phyloP scores from a whole-genome alignment of 2,113 vertebrate species.

The Chaetodon auriga region DNA sequence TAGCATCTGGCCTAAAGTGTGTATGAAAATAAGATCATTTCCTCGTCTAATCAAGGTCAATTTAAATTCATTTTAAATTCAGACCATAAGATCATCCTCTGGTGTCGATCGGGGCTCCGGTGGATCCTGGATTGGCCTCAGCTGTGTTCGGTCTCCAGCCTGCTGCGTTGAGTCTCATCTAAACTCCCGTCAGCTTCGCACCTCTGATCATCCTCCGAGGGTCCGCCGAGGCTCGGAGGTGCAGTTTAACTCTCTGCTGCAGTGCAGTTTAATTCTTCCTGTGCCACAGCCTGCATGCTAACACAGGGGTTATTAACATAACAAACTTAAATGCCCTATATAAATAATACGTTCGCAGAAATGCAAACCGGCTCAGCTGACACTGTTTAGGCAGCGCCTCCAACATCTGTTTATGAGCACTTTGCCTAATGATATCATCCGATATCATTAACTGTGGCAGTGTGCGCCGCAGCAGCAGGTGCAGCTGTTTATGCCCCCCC shows the following conservation, averaged over 20 bases:
- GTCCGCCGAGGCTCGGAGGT: slow-evolving; percentile 39
- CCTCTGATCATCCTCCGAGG: slow-evolving; percentile 51
- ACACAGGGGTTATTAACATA: slow-evolving; percentile 99
- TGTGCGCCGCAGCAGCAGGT: slow-evolving; percentile 95
- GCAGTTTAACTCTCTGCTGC: slow-evolving; percentile 51
- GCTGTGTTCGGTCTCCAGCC: not conserved
- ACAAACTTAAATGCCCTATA: slow-evolving; percentile 99
- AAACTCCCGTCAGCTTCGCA: slow-evolving; percentile 58
- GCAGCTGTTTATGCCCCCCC: slow-evolving; percentile 94
- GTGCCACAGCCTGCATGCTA: slow-evolving; percentile 96
- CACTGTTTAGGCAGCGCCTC: slow-evolving; percentile 98
- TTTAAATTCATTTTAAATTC: not conserved
- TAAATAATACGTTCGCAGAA: slow-evolving; percentile 99
- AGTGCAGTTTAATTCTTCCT: slow-evolving; percentile 85
- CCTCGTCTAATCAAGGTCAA: fast-evolving
- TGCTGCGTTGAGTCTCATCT: slow-evolving; percentile 21
- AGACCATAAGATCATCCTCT: not conserved
- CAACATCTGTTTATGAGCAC: slow-evolving; percentile 99
- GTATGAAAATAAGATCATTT: fast-evolving
- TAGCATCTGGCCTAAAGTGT: not conserved
- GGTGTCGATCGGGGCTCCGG: not conserved
- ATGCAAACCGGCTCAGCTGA: slow-evolving; percentile 94
- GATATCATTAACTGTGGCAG: slow-evolving; percentile 99
- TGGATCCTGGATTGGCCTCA: not conserved
- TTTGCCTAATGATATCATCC: slow-evolving; percentile 99